Evolutionary conservation across 92 coral and sea anemone species (phyloP), one percentile per base, ranked within the genome.

Genomic region (Palythoa caribaeorum): DNA sequence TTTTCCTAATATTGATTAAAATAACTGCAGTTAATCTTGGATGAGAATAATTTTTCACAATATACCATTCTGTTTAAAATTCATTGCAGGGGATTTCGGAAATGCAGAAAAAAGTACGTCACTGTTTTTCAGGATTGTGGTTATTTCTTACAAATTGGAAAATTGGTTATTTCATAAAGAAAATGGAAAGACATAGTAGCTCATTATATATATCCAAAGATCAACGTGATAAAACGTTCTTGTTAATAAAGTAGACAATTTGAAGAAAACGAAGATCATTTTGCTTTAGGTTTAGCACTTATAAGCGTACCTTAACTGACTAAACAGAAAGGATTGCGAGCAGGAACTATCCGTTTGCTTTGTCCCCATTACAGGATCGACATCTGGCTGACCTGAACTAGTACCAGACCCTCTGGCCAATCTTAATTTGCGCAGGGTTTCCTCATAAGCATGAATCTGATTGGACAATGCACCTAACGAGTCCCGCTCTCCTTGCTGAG

Each of bases 241-340:
- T 57, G 19, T 5, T 3, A 19, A 6, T 59, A 5, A 1, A 59
- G 10, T 15, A 59, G 65, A 59, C 65, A 59, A 3, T 59, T 59
- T 0, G 19, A 59, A 4, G 6, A 12, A 14, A 12, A 14, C 3
- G 65, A 59, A 59, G 19, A 13, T 59, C 3, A 12, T 5, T 59
- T 3, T 54, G 15, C 60, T 6, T 14, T 59, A 14, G n/a, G 20
- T 13, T 59, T 14, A n/a, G 19, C n/a, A 59, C 50, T 44, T 44
- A 44, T 73, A 11, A 83, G 80, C 83, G n/a, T 63, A 94, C 98
- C 98, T 86, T 48, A 94, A 85, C 73, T 94, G 98, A 57, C 91
- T 88, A 20, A 92, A 91, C 71, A 94, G 92, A 66, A 92, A 89
- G 13, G 98, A 92, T 39, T 93, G 89, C 37, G 98, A 88, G 63